These are phyloP conservation scores for Hemicentrotus pulcherrimus DNA, from an alignment of 35 echinoderm and acorn worm species.

Conservation along the genomic window DNA sequence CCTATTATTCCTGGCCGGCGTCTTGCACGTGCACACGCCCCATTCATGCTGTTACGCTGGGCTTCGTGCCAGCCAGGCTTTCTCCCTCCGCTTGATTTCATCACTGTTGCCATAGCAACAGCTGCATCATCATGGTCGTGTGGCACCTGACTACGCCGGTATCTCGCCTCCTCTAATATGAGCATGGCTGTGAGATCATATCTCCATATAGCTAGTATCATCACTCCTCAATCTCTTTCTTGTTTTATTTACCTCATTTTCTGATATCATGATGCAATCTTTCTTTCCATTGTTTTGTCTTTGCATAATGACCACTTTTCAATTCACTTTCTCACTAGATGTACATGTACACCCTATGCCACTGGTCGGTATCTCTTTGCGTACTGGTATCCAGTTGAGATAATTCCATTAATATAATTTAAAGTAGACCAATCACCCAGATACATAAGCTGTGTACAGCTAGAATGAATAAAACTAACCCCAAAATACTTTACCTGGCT, in stretches of 20 bases:
- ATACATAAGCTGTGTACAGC: no score
- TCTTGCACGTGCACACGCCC: not conserved
- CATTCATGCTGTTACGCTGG: conserved; percentile 21
- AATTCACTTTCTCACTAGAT: not conserved
- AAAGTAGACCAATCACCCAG: no score
- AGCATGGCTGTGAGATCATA: not conserved
- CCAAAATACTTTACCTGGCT: no score
- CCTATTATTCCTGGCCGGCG: not conserved
- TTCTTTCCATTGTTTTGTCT: not conserved
- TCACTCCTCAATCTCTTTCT: not conserved
- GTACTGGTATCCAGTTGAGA: no score
- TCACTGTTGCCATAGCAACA: conserved; percentile 34
- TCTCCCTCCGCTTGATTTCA: conserved; percentile 24
- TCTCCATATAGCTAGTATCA: not conserved
- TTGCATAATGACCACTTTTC: not conserved
- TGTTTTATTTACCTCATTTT: not conserved
- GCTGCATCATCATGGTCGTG: conserved; percentile 20
- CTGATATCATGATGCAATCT: not conserved
- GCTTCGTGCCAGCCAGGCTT: not conserved
- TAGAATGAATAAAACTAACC: no score
- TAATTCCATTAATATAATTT: no score
- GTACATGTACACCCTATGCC: not conserved
- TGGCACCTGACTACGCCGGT: not conserved
- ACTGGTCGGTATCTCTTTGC: not conserved
- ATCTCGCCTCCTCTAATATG: not conserved